Evolutionary conservation across 2,888 invertebrate genomes (phyloP).

Genomic region (Argyresthia albistria): DNA sequence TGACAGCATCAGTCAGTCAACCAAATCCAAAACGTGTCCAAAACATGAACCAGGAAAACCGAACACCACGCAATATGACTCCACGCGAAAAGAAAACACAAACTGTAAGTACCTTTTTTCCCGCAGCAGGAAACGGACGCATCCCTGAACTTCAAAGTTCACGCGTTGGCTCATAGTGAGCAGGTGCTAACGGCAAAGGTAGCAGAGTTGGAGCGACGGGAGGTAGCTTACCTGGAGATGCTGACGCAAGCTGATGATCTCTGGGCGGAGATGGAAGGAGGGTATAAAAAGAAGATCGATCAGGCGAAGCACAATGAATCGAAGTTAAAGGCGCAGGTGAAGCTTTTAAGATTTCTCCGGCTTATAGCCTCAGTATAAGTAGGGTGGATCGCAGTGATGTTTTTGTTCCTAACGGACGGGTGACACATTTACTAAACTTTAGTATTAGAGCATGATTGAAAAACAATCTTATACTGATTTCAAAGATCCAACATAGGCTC

Average conservation of each 20-base stretch:
- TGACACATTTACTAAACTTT: too few relatives aligned
- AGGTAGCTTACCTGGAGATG: constrained; percentile 79
- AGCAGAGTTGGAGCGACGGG: constrained; percentile 74
- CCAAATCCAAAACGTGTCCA: too few relatives aligned
- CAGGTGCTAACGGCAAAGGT: constrained; percentile 75
- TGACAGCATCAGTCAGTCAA: too few relatives aligned
- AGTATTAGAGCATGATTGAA: too few relatives aligned
- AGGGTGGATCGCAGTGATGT: too few relatives aligned
- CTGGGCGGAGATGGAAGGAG: constrained; percentile 78
- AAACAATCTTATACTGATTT: too few relatives aligned
- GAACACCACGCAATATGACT: too few relatives aligned
- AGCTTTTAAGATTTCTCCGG: not conserved
- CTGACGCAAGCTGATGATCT: constrained; percentile 80
- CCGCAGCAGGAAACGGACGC: constrained; percentile 39
- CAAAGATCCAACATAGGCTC: too few relatives aligned
- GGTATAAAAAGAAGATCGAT: constrained; percentile 73
- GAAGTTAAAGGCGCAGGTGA: constrained; percentile 34
- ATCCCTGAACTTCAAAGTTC: constrained; percentile 26
- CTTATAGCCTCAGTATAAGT: too few relatives aligned
- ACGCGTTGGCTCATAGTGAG: constrained; percentile 63
- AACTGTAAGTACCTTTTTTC: not conserved
- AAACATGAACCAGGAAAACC: too few relatives aligned
- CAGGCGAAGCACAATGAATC: constrained; percentile 56
- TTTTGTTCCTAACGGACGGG: too few relatives aligned
- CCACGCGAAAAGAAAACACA: too few relatives aligned